Evolutionary conservation across 2,113 vertebrate genomes (phyloP).

Genomic region (Empidonax traillii): DNA sequence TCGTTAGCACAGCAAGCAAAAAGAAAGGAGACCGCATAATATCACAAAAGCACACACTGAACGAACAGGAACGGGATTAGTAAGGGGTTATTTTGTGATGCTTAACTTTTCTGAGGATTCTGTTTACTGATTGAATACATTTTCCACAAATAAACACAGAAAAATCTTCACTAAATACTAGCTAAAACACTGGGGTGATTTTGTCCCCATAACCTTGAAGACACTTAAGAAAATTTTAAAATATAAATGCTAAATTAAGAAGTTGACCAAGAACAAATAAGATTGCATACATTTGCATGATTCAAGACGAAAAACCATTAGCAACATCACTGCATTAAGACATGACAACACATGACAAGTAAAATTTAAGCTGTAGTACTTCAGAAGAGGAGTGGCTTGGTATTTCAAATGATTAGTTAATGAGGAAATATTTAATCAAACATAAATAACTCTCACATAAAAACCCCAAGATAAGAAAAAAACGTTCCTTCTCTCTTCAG

Average conservation of each 20-base stretch:
- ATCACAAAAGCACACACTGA: constrained; percentile 36
- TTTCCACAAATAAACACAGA: background rate
- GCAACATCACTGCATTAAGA: background rate
- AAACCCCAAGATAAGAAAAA: background rate
- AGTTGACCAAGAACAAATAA: background rate
- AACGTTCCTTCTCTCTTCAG: background rate
- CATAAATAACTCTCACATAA: background rate
- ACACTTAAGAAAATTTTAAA: background rate
- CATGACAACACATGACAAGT: accelerated
- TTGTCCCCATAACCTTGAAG: background rate
- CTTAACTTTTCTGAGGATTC: background rate
- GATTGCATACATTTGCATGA: background rate
- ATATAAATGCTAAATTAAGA: background rate
- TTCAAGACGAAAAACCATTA: background rate
- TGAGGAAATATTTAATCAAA: background rate
- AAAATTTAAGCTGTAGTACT: background rate
- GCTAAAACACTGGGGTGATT: background rate
- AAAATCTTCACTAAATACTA: background rate
- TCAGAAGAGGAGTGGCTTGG: background rate
- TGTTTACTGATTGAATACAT: background rate
- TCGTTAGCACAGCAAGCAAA: constrained; percentile 74
- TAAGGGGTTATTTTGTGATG: background rate
- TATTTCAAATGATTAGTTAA: background rate
- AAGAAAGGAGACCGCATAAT: constrained; percentile 63
- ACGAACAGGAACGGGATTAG: background rate